Base-by-base conservation (phyloP, 2,797 vertebrate species). In the Cyclopterus lumpus region DNA sequence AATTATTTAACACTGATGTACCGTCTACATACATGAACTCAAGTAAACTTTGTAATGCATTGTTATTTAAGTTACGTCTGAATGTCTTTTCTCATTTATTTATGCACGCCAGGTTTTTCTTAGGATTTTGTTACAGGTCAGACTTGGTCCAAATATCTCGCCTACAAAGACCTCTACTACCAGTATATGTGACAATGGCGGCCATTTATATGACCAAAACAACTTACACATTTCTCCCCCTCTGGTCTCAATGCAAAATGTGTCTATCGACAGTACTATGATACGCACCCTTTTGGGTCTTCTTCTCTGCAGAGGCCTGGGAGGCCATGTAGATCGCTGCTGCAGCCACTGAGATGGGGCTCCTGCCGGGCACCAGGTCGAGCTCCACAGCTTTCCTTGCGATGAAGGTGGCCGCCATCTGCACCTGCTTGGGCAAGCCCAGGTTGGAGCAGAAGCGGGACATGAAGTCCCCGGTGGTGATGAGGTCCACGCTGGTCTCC, bases 261-360 rank as follows among this genome's bases (percentile, higher is more conserved):
- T 28, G 40, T 30, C 12, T 1, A 3, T 28, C 24, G 12, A 12
- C 24, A 20, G 60, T 6, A 8, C 10, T 1, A 12, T 18, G 2
- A 1, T 32, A 2, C 86, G 87, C 92, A 98, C 98, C 98, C 96
- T 99, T 99, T 73, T 99, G 98, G 12, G 98, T 99, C 89, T 96
- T 97, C 91, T 99, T 99, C 87, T 99, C 97, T 1, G 97, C 97
- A 1, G 98, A 99, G 9, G 98, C 98, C 92, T 99, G 97, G 8
- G 98, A 99, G 74, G 98, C 98, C 98, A 99, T 99, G 86, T 99
- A 99, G 91, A 99, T 99, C 71, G 98, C 98, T 2, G 98, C 98
- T 0, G 98, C 98, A 0, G 98, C 98, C 86, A 99, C 98, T 1
- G 98, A 99, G 85, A 99, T 99, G 0, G 98, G 98, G 87, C 98